A percentile compares a stretch with the other conserved stretches of the same genome.
Evolutionary conservation across 2,888 invertebrate species (phyloP).

Genomic region (Caradrina clavipalpis): DNA sequence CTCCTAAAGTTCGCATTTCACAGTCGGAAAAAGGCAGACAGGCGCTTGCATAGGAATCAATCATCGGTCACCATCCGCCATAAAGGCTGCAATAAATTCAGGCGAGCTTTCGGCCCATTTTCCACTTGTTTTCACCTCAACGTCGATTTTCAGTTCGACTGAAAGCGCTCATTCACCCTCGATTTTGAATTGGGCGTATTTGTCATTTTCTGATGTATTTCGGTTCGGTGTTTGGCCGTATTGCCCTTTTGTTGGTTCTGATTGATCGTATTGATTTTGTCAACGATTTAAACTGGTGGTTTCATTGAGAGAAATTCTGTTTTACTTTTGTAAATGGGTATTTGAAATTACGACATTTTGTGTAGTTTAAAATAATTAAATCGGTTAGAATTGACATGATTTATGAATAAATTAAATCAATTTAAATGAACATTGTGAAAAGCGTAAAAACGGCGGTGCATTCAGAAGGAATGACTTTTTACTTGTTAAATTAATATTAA

Average conservation of each 20-base stretch:
- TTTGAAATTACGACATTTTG: constrained; percentile 12
- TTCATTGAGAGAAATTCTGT: constrained; percentile 51
- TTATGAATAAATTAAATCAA: too few species aligned
- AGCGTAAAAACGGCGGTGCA: too few species aligned
- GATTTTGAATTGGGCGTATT: constrained; percentile 70
- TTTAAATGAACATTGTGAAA: too few species aligned
- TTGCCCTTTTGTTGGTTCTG: constrained; percentile 62
- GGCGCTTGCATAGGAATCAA: constrained; percentile 75
- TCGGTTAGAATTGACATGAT: not conserved
- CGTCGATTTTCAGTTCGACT: constrained; percentile 64
- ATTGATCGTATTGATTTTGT: constrained; percentile 63
- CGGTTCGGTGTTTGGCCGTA: constrained; percentile 65
- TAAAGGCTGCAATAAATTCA: constrained; percentile 82
- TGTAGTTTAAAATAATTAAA: not conserved
- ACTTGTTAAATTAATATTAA: too few species aligned
- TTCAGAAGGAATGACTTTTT: too few species aligned
- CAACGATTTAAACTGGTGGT: constrained; percentile 47
- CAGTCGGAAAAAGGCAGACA: constrained; percentile 66
- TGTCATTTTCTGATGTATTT: constrained; percentile 70
- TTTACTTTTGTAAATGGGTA: constrained; percentile 34
- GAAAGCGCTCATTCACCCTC: constrained; percentile 68
- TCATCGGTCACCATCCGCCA: constrained; percentile 73
- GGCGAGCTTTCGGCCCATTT: constrained; percentile 78
- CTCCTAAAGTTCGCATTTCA: constrained; percentile 52
- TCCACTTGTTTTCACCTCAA: constrained; percentile 86